Evolutionary conservation across 2,797 vertebrate species (phyloP).

Genomic region (Myiotriccus ornatus): DNA sequence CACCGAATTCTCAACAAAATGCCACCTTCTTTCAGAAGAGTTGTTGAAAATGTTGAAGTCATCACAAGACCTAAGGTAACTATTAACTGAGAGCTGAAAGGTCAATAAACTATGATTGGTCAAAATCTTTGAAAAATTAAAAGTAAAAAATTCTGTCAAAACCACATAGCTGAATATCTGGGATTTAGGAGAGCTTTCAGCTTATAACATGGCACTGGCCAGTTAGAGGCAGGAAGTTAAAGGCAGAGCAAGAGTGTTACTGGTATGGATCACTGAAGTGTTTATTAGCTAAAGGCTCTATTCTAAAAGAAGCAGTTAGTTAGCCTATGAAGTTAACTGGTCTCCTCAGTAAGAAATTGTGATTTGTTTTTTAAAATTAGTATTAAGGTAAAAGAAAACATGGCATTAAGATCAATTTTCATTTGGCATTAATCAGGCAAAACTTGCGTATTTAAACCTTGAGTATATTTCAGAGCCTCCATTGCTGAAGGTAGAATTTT

Average conservation of each 20-base stretch:
- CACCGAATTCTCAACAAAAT: conserved; percentile 99
- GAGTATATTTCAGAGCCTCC: neutral
- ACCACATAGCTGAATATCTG: neutral
- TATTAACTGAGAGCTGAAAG: neutral
- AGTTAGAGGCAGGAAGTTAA: neutral
- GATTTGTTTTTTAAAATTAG: neutral
- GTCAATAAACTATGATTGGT: neutral
- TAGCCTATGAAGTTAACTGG: neutral
- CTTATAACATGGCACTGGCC: neutral
- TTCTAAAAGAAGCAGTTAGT: neutral
- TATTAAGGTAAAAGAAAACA: neutral
- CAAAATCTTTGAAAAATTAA: neutral
- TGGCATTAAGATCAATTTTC: neutral
- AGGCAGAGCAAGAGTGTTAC: neutral
- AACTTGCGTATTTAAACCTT: neutral
- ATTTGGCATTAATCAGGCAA: neutral
- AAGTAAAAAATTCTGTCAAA: neutral
- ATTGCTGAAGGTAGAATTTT: neutral
- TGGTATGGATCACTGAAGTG: neutral
- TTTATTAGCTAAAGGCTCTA: neutral
- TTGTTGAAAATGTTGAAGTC: conserved; percentile 96
- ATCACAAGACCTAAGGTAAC: conserved; percentile 94
- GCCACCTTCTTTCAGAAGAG: conserved; percentile 95
- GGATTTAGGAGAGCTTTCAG: neutral
- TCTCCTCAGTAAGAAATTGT: neutral